These are phyloP conservation scores for Agonopterix alstromeriana DNA, from an alignment of 2,888 invertebrate species.

Conservation along the genomic window DNA sequence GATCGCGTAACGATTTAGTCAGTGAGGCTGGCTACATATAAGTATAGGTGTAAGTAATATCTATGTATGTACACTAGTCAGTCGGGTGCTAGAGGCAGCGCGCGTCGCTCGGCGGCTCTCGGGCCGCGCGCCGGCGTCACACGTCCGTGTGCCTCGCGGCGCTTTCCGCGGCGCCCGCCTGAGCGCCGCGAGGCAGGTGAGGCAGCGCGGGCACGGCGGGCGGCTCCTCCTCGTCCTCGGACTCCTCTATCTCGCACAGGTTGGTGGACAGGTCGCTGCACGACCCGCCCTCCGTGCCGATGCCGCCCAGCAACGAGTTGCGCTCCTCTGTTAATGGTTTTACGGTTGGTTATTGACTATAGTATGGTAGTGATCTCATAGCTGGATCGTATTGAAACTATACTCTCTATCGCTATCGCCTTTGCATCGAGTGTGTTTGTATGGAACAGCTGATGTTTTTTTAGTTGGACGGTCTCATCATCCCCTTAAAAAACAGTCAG, in stretches of 20 bases:
- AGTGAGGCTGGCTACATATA: no score
- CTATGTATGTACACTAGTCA: neutral
- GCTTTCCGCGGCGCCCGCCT: neutral
- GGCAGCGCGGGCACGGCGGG: constrained; percentile 11
- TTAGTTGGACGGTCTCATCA: no score
- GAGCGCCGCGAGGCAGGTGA: constrained; percentile 12
- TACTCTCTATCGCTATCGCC: no score
- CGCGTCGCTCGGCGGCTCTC: constrained; percentile 18
- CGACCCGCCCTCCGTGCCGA: constrained; percentile 73
- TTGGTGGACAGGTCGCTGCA: constrained; percentile 92
- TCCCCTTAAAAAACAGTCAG: no score
- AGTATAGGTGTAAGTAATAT: no score
- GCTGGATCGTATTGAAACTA: no score
- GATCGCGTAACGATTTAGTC: no score
- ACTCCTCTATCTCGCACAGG: constrained; percentile 95
- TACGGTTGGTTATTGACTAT: neutral
- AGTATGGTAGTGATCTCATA: no score
- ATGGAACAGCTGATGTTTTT: no score
- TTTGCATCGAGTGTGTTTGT: no score
- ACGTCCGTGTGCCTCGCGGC: constrained; percentile 50
- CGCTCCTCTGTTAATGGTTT: constrained; percentile 77
- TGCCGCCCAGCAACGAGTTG: constrained; percentile 83
- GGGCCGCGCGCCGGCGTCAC: constrained; percentile 53
- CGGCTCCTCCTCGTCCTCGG: constrained; percentile 80
- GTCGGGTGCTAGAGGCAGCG: constrained; percentile 10